Evolutionary conservation across 2,888 invertebrate species (phyloP), one percentile per base, ranked within the genome.

Genomic region (Pteria penguin): DNA sequence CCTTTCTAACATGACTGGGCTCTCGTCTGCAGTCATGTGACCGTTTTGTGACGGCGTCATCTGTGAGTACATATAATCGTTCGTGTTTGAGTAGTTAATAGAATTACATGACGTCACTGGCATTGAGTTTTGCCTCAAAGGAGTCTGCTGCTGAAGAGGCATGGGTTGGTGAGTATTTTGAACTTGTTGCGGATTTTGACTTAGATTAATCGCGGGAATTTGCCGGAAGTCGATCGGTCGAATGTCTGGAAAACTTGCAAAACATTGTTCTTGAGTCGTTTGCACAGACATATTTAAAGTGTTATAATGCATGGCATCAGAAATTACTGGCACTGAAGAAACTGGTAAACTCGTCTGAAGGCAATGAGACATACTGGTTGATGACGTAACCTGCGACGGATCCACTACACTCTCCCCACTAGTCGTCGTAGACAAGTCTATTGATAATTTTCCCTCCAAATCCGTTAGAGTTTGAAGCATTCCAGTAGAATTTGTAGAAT

Each of bases 191-290:
- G 63, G 14, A 22, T 45, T 60, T 73, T 58, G 63, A 54, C 29
- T 29, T 26, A 32, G 55, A 63, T 31, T 27, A 58, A 45, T 63
- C 8, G 62, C 61, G 1, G 74, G 73, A 33, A 75, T 58, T 60
- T 80, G 80, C 54, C 45, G 45, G 45, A 36, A 36, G 45, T 36
- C 45, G 45, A 79, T n/a, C 5, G 78, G 79, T 55, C 81, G 22
- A 5, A 57, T 32, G 14, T 68, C 68, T n/a, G 82, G 8, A 76
- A 75, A 52, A 76, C 82, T 57, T 75, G 83, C 60, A 78, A 55
- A 77, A 63, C 76, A 82, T 97, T 97, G 93, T 97, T 97, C 93
- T 97, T 97, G 93, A 97, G 97, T 97, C 97, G 97, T 85, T 97
- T 97, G 89, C 96, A 93, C 86, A 96, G 57, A 8, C 55, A 68